Evolutionary conservation across 2,113 vertebrate species (phyloP).

Genomic region (Dromiciops gliroides): DNA sequence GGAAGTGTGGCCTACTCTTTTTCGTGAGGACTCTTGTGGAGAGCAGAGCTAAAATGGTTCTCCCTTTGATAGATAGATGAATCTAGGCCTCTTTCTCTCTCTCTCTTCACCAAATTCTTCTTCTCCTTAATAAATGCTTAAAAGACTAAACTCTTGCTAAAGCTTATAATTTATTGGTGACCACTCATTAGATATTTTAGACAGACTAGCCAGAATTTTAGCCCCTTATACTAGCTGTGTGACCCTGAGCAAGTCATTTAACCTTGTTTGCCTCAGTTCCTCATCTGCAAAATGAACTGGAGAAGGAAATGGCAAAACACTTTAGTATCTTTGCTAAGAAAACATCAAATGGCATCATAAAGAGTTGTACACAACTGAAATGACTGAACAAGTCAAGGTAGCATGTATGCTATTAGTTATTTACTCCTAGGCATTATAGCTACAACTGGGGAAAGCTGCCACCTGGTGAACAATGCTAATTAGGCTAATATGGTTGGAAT

Average conservation of each 20-base stretch:
- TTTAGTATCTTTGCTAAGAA: background rate
- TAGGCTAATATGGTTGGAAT: background rate
- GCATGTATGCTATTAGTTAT: background rate
- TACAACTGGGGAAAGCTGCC: background rate
- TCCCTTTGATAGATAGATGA: no score
- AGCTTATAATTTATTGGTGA: no score
- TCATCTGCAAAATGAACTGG: background rate
- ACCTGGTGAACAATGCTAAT: background rate
- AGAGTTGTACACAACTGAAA: background rate
- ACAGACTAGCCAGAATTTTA: no score
- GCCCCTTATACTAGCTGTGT: background rate
- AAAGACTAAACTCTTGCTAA: no score
- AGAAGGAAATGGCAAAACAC: background rate
- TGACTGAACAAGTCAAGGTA: background rate
- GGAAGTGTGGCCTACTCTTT: no score
- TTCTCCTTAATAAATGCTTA: no score
- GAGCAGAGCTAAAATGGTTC: no score
- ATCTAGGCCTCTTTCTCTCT: no score
- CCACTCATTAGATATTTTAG: no score
- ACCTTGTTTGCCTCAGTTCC: background rate
- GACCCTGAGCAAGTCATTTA: background rate
- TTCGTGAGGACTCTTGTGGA: no score
- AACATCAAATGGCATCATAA: background rate
- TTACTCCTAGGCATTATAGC: background rate
- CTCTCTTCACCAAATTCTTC: no score